Evolutionary conservation across 2,113 vertebrate genomes (phyloP), one percentile per base, ranked within the genome.

Genomic region (Epinephelus fuscoguttatus): DNA sequence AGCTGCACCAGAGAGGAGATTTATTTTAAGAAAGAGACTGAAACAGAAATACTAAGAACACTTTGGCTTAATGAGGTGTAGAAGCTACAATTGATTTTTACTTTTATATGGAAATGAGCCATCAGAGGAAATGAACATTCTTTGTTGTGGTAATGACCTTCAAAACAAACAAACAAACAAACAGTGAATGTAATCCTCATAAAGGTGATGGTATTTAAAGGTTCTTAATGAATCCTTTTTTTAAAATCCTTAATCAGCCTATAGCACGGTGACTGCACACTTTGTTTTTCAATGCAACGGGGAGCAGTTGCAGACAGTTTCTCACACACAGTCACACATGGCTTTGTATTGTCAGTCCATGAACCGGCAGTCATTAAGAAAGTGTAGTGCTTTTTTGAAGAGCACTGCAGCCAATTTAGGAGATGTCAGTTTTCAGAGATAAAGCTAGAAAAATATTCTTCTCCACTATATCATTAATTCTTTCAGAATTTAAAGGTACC

Each of bases 41-140:
- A 52, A 82, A 79, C 45, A 84, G 57, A 89, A 81, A 77, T 72
- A 61, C 68, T 47, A 33, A 67, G 64, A 82, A 75, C 87, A 77
- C 42, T 88, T 89, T 81, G 85, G 60, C 75, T 88, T 94, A 93
- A 95, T 94, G 91, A 92, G 85, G 85, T 70, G 55, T 47, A 79
- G 59, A 59, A 81, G 61, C 66, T 77, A 59, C 49, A 81, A 49
- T 69, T 73, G 57, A 87, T 86, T 88, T 84, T 67, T 73, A 87
- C 93, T 95, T 94, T 94, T 76, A 95, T 93, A 84, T 94, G 93
- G 63, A 94, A 95, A 95, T 94, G 55, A 93, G 88, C 63, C 37
- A 80, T 88, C 70, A 72, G 50, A 75, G 52, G 60, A 70, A 90
- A 84, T 80, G 57, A 73, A 57, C 70, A 55, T 78, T 90, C 88